Base-by-base conservation (phyloP, 2,888 invertebrate genomes). In the Pomacea canaliculata region DNA sequence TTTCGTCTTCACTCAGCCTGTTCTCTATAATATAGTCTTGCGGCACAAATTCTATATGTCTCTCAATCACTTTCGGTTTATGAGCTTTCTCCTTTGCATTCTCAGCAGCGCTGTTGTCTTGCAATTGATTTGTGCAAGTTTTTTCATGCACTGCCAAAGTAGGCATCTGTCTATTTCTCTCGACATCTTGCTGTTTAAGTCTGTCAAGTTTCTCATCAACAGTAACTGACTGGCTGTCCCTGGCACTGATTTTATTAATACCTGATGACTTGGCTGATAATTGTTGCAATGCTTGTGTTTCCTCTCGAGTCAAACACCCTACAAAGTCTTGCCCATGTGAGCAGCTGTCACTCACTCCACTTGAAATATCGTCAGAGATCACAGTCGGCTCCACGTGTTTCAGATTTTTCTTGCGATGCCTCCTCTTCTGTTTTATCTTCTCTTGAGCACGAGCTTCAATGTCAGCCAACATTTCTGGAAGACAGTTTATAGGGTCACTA, bases 401-500 rank as follows among this genome's bases (percentile, higher is more conserved):
- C 23, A 65, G 66, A 67, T 76, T 70, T 73, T 51, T 77, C 62
- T 76, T 76, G 23, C 68, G 49, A 27, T 49, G 19, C 56, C 66
- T 73, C 63, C 77, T 74, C 18, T 76, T 73, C 51, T 78, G 71
- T 71, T 73, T 76, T 23, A 56, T 48, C 69, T 78, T 71, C 12
- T 69, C 59, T 16, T 70, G 67, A 27, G 71, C 78, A 48, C 67
- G 78, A 13, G 71, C 65, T 51, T 81, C 78, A 18, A 78, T 76
- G 16, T 80, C 77, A 49, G 23, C 62, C 51, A 87, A 74, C 16
- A 88, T 85, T 73, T 87, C 85, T 27, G 84, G 84, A 1, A 89
- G 76, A 19, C 84, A 82, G 76, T 87, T 86, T 76, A 87, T 84
- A 7, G 87, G 87, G 72, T 87, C 84, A 23, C 84, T 81, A 13